These are phyloP conservation scores for Harpalus rubripes DNA, from an alignment of 2,888 invertebrate genomes.

Conservation along the genomic window DNA sequence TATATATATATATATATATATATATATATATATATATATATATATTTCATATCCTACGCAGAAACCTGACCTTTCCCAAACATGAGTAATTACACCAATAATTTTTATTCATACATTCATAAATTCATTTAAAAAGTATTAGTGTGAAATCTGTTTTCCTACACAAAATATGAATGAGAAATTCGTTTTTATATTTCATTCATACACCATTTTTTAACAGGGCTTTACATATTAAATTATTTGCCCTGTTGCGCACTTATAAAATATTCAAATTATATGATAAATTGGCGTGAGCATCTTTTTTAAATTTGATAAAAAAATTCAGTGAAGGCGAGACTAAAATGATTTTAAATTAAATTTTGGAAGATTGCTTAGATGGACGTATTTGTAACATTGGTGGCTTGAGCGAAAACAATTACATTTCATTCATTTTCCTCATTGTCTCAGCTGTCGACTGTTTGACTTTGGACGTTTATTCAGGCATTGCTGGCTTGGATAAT, in stretches of 20 bases:
- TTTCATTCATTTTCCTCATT: slow-evolving; percentile 52
- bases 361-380: slow-evolving; percentile 28
- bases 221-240: background rate
- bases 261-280: slow-evolving; percentile 1
- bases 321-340: background rate
- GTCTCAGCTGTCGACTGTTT: slow-evolving; percentile 28
- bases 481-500: slow-evolving; percentile 7
- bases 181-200: background rate
- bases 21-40: background rate
- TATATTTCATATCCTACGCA: slow-evolving; percentile 11
- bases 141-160: background rate
- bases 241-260: background rate
- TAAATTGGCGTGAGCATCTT: background rate
- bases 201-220: background rate
- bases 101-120: slow-evolving; percentile 5
- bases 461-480: slow-evolving; percentile 18
- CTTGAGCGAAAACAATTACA: slow-evolving; percentile 44
- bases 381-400: slow-evolving; percentile 14
- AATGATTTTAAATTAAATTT: slow-evolving; percentile 52
- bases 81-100: background rate
- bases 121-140: background rate
- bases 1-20: too few species aligned
- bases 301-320: background rate
- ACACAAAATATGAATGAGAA: background rate
- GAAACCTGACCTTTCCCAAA: slow-evolving; percentile 6